phyloP scores from a whole-genome alignment of 2,113 vertebrate species.

The Pelodiscus sinensis region DNA sequence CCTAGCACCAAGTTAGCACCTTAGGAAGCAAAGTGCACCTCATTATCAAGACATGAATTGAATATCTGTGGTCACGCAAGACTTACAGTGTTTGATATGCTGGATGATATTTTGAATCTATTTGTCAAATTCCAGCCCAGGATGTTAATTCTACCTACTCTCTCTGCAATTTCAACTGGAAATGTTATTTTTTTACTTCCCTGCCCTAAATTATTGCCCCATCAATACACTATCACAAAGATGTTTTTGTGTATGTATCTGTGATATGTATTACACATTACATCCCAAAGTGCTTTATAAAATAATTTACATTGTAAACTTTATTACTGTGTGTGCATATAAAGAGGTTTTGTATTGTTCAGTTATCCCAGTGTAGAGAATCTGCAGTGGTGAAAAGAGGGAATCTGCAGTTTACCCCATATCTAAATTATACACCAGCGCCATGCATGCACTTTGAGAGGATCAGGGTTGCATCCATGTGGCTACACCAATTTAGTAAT shows the following conservation, averaged over 20 bases:
- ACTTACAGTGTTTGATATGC: not conserved
- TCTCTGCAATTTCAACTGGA: accelerated
- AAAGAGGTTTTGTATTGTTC: not conserved
- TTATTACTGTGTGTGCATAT: not conserved
- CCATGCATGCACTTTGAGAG: accelerated
- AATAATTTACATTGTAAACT: not conserved
- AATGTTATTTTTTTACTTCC: not conserved
- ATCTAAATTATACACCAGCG: not conserved
- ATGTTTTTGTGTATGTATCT: not conserved
- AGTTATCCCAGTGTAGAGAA: accelerated
- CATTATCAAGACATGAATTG: not conserved
- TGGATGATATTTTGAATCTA: not conserved
- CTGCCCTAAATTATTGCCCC: not conserved
- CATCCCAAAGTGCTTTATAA: no score
- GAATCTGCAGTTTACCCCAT: not conserved
- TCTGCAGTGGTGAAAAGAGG: not conserved
- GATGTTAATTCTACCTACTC: not conserved
- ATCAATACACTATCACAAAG: not conserved
- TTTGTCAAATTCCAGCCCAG: not conserved
- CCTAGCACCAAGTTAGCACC: not conserved
- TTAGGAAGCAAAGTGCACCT: not conserved
- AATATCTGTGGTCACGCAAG: not conserved
- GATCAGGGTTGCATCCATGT: not conserved
- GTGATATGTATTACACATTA: not conserved
- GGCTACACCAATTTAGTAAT: accelerated